These are phyloP conservation scores for Paramormyrops hopkinsi DNA, from an alignment of 2,797 vertebrate species.

Conservation along the genomic window DNA sequence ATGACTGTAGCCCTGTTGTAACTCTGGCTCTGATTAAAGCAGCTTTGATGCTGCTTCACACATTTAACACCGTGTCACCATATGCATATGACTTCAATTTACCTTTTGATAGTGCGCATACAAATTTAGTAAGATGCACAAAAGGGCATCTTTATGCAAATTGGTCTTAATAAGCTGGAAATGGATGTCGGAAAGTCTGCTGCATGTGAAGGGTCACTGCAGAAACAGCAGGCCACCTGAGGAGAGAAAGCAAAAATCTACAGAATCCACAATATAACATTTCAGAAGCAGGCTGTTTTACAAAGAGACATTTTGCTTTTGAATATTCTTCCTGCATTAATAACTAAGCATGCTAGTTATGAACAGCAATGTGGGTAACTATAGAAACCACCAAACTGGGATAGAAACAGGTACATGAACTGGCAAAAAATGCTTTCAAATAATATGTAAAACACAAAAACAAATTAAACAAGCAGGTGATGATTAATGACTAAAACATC, in stretches of 20 bases:
- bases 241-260: background rate
- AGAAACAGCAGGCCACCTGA: background rate
- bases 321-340: background rate
- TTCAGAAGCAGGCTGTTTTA: background rate
- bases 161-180: background rate
- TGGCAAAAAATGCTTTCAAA: background rate
- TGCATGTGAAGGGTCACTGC: background rate
- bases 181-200: background rate
- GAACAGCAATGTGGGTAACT: background rate
- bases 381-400: background rate
- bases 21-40: background rate
- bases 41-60: background rate
- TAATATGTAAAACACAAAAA: background rate
- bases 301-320: background rate
- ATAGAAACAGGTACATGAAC: background rate
- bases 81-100: background rate
- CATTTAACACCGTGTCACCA: background rate
- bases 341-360: background rate
- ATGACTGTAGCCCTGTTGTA: background rate
- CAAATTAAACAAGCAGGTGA: background rate
- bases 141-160: background rate
- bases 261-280: background rate
- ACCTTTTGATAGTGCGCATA: background rate
- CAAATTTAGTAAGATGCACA: background rate
- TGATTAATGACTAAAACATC: background rate